These are phyloP conservation scores for Phytoseiulus persimilis DNA, from an alignment of 2,888 invertebrate species.

Conservation along the genomic window DNA sequence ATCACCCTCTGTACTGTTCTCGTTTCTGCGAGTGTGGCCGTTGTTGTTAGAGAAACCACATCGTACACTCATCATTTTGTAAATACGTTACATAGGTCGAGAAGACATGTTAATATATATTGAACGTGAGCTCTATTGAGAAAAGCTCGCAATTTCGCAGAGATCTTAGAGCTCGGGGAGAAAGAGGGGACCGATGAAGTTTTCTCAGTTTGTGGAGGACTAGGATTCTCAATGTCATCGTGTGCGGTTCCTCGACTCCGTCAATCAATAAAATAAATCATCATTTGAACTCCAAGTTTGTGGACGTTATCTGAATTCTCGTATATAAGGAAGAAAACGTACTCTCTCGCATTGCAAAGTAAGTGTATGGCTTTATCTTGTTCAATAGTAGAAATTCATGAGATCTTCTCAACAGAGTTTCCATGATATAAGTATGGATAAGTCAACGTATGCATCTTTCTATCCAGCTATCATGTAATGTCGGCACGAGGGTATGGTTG, in stretches of 20 bases:
- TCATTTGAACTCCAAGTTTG: no score
- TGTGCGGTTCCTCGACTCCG: no score
- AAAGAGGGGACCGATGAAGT: no score
- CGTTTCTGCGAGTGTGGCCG: background rate
- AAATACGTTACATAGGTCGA: background rate
- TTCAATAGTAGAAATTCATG: background rate
- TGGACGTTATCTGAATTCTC: background rate
- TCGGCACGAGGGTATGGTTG: background rate
- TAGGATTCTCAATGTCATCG: no score
- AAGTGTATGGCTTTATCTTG: background rate
- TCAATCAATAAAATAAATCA: no score
- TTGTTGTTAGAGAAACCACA: background rate
- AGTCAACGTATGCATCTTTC: background rate
- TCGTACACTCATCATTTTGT: background rate
- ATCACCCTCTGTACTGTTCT: background rate
- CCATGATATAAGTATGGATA: background rate
- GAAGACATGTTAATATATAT: background rate
- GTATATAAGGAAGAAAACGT: background rate
- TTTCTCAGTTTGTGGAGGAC: no score
- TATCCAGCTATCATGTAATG: background rate
- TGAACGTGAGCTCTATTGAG: background rate
- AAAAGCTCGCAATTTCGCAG: no score
- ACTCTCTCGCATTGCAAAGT: background rate
- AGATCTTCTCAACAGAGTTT: background rate
- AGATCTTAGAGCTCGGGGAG: no score